These are phyloP conservation scores for Euplagia quadripunctaria DNA, from an alignment of 2,888 invertebrate genomes.

Conservation along the genomic window DNA sequence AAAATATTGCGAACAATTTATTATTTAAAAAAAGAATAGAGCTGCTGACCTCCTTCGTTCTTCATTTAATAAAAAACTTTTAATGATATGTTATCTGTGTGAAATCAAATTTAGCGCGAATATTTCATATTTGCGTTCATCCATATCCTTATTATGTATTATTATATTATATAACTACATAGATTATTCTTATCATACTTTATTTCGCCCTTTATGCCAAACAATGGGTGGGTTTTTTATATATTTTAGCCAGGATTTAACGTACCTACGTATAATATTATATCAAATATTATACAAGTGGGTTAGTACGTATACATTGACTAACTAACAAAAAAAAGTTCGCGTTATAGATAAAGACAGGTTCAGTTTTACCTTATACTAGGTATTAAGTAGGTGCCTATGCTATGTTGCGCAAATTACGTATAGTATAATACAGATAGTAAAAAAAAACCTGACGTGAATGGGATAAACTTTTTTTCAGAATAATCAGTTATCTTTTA, in stretches of 20 bases:
- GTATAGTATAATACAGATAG: no score
- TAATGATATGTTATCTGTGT: not conserved
- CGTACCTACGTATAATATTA: not conserved
- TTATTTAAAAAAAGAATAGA: not conserved
- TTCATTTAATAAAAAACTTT: not conserved
- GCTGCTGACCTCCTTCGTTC: not conserved
- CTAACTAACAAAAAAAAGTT: no score
- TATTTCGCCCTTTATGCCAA: not conserved
- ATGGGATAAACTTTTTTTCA: no score
- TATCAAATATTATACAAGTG: not conserved
- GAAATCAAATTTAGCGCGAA: constrained; percentile 4
- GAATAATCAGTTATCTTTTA: no score
- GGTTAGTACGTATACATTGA: no score
- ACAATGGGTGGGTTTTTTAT: not conserved
- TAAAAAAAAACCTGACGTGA: no score
- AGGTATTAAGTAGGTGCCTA: no score
- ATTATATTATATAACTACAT: not conserved
- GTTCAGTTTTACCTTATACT: no score
- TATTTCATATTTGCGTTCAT: not conserved
- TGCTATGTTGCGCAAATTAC: no score
- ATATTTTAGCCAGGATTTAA: not conserved
- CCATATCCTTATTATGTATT: no score
- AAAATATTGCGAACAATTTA: constrained; percentile 11
- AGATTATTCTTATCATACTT: not conserved
- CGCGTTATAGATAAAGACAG: no score